Conservation (phyloP, 2,113 vertebrate species). For the Murina feae region DNA sequence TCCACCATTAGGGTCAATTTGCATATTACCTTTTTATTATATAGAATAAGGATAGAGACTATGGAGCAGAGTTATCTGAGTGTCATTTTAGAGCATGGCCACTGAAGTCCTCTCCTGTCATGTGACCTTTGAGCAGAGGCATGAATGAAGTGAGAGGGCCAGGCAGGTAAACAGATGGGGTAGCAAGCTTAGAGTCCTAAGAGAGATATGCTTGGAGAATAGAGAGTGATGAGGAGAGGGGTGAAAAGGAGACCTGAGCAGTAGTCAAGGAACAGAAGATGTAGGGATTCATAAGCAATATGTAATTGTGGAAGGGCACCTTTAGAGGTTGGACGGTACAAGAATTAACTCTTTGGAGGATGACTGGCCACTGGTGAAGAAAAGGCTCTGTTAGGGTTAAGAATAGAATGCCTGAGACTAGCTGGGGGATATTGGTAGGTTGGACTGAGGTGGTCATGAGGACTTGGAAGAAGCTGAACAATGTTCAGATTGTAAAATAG, state of each 20-base stretch:
- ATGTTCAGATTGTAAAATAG: not conserved
- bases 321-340: not conserved
- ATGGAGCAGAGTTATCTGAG: not conserved
- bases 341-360: not conserved
- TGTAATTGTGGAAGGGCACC: not conserved
- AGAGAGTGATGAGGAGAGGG: not conserved
- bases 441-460: not conserved
- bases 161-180: not conserved
- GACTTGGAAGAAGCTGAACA: not conserved
- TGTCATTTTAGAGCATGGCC: not conserved
- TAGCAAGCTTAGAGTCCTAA: not conserved
- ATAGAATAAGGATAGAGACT: not conserved
- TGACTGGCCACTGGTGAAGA: not conserved
- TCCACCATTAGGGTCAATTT: too few relatives aligned
- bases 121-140: not conserved
- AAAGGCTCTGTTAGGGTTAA: not conserved
- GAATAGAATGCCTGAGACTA: not conserved
- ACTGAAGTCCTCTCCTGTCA: not conserved
- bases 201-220: rapidly evolving
- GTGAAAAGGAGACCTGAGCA: not conserved
- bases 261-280: not conserved
- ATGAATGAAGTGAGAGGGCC: not conserved
- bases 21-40: too few relatives aligned
- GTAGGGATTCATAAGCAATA: rapidly evolving
- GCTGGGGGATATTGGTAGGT: not conserved